These are phyloP conservation scores for Portevinia maculata DNA, from an alignment of 2,888 invertebrate species.

Conservation along the genomic window DNA sequence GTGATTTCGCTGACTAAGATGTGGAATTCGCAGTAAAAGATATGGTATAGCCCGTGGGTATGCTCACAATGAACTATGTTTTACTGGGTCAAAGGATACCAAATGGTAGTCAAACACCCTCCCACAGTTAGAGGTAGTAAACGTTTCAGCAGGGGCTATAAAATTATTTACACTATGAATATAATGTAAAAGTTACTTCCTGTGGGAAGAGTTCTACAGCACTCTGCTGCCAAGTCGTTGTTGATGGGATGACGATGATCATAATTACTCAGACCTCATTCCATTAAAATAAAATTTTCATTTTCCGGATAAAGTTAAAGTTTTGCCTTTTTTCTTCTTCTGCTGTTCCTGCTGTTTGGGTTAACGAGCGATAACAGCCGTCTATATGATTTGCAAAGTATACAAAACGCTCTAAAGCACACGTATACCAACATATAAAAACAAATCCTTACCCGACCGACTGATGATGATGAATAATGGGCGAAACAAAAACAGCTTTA, in stretches of 20 bases:
- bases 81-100: constrained; percentile 33
- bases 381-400: constrained; percentile 45
- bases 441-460: constrained; percentile 25
- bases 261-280: constrained; percentile 36
- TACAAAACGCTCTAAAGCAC: neutral
- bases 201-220: neutral
- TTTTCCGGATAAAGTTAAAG: constrained; percentile 39
- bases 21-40: constrained; percentile 5
- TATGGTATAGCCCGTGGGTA: constrained; percentile 2
- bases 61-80: constrained; percentile 24
- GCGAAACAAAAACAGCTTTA: neutral
- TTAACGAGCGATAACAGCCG: constrained; percentile 41
- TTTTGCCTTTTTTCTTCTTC: constrained; percentile 19
- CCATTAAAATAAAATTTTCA: constrained; percentile 40
- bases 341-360: constrained; percentile 20
- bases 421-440: neutral
- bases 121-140: constrained; percentile 37
- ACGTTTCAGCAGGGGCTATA: constrained; percentile 51
- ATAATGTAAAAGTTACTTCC: constrained; percentile 39
- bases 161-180: constrained; percentile 59
- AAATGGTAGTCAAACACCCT: neutral
- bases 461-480: constrained; percentile 51
- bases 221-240: neutral
- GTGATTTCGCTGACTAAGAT: constrained; percentile 27
- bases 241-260: constrained; percentile 29